Conservation (phyloP, 2,113 vertebrate genomes). For the Ammodytes marinus region DNA sequence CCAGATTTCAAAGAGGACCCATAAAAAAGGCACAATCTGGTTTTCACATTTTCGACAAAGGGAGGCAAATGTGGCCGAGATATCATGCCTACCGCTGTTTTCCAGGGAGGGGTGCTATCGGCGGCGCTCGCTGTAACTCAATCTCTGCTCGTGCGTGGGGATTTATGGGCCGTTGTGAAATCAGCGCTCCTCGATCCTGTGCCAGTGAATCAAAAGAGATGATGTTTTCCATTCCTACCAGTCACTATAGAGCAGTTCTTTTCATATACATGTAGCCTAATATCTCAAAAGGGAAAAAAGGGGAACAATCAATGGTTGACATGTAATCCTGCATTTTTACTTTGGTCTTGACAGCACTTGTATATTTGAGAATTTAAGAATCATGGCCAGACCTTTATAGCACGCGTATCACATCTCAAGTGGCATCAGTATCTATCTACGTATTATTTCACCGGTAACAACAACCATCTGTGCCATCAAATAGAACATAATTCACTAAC, state of each 20-base stretch:
- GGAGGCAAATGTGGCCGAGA: slow-evolving; percentile 60
- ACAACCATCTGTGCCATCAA: slow-evolving; percentile 16
- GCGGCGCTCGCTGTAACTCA: slow-evolving; percentile 52
- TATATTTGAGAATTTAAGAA: background rate
- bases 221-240: slow-evolving; percentile 28
- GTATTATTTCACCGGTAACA: slow-evolving; percentile 25
- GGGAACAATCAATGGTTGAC: background rate
- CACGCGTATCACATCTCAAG: too few species aligned
- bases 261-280: background rate
- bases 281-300: background rate
- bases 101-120: slow-evolving; percentile 45
- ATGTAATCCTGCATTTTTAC: slow-evolving; percentile 6
- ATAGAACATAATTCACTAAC: background rate
- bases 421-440: background rate
- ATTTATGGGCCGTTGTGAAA: slow-evolving; percentile 64
- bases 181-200: slow-evolving; percentile 26
- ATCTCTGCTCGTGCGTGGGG: slow-evolving; percentile 34
- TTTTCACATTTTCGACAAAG: slow-evolving; percentile 71
- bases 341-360: background rate
- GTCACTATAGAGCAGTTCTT: background rate
- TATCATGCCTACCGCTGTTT: slow-evolving; percentile 44
- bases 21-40: slow-evolving; percentile 76
- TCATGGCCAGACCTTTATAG: background rate
- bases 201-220: slow-evolving; percentile 24
- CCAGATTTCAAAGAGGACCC: slow-evolving; percentile 77